These are phyloP conservation scores for Myripristis jacobus DNA, from an alignment of 2,797 vertebrate species.

Conservation along the genomic window DNA sequence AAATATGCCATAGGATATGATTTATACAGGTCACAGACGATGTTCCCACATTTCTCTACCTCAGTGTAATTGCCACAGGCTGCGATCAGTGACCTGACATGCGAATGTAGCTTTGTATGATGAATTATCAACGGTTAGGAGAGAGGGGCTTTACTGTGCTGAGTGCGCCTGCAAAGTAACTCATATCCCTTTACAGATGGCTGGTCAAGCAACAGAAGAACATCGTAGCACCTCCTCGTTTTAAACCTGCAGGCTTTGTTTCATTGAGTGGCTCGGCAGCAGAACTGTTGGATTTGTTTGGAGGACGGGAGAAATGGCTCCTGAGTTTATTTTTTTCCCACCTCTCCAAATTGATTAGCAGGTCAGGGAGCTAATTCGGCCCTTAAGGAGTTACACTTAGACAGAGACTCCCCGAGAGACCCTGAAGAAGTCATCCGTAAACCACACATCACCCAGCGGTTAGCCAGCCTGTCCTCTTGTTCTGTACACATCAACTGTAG, in stretches of 20 bases:
- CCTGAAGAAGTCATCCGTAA: constrained; percentile 78
- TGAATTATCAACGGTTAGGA: constrained; percentile 57
- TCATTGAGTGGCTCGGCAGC: constrained; percentile 24
- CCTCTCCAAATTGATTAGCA: constrained; percentile 80
- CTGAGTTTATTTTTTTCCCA: constrained; percentile 71
- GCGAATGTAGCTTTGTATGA: constrained; percentile 39
- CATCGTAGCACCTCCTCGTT: background rate
- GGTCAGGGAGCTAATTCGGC: constrained; percentile 82
- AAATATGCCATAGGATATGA: constrained; percentile 74
- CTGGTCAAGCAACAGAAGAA: constrained; percentile 1
- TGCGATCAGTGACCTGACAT: constrained; percentile 51
- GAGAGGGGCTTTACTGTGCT: constrained; percentile 9
- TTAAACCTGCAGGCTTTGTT: constrained; percentile 17
- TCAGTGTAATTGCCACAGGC: constrained; percentile 50
- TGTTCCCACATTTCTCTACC: constrained; percentile 51
- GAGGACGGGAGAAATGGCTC: constrained; percentile 37
- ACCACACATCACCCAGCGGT: constrained; percentile 56
- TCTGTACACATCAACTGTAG: constrained; percentile 13
- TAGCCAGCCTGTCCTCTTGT: constrained; percentile 43
- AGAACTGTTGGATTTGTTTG: constrained; percentile 53
- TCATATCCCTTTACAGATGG: constrained; percentile 16
- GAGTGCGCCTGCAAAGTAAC: background rate
- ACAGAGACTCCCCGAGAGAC: constrained; percentile 71
- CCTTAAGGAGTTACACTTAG: constrained; percentile 71
- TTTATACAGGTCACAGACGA: constrained; percentile 67